phyloP scores from a whole-genome alignment of 37 sponge, comb jelly and placozoan species.

The Geodia barretti region DNA sequence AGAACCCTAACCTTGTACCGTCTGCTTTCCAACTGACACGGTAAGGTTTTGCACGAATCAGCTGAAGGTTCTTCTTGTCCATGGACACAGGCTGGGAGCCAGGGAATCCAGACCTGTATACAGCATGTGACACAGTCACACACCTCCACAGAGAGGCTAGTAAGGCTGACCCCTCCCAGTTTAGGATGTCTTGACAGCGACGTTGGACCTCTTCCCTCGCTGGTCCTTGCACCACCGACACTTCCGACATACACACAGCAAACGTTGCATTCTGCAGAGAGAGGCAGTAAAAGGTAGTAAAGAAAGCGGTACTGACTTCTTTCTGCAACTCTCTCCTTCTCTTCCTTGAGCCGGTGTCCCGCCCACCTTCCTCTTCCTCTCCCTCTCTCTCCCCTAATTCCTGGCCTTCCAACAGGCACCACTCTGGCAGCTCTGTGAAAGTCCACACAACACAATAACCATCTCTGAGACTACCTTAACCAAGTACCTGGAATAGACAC shows the following conservation, averaged over 20 bases:
- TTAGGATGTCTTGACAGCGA: slow-evolving; percentile 65
- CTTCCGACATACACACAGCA: slow-evolving; percentile 42
- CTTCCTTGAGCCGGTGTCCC: neutral
- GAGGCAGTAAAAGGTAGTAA: neutral
- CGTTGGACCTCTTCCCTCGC: slow-evolving; percentile 62
- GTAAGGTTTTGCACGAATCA: slow-evolving; percentile 77
- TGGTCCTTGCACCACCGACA: slow-evolving; percentile 34
- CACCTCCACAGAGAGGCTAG: neutral
- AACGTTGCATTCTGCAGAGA: slow-evolving; percentile 57
- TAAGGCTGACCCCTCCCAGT: slow-evolving; percentile 68
- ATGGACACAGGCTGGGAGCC: slow-evolving; percentile 97
- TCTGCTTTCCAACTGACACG: slow-evolving; percentile 99
- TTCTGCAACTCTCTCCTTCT: slow-evolving; percentile 28
- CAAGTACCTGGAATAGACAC: slow-evolving; percentile 48
- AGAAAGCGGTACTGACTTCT: slow-evolving; percentile 25
- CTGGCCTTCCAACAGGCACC: slow-evolving; percentile 67
- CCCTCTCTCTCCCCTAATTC: slow-evolving; percentile 26
- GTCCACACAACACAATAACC: neutral
- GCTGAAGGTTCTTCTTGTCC: slow-evolving; percentile 74
- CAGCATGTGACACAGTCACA: neutral
- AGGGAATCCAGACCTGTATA: slow-evolving; percentile 76
- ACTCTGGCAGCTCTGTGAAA: slow-evolving; percentile 50
- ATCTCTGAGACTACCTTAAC: neutral
- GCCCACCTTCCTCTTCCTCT: slow-evolving; percentile 4
- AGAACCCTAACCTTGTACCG: slow-evolving; percentile 77